Evolutionary conservation across 2,797 vertebrate species (phyloP).

Genomic region (Atherinosoma microstoma): DNA sequence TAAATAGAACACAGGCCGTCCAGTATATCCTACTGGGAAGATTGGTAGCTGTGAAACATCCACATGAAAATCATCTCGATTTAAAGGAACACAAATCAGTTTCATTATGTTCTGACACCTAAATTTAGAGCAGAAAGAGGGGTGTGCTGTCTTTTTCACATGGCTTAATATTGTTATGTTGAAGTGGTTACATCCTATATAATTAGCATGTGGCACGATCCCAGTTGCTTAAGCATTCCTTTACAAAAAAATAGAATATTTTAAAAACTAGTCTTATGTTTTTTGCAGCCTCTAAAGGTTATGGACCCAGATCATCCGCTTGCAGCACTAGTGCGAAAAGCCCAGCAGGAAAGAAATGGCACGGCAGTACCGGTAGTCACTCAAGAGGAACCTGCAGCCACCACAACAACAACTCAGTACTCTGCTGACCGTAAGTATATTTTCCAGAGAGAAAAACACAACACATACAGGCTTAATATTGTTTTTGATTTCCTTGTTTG

Average conservation of each 20-base stretch:
- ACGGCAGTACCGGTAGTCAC: slow-evolving; percentile 58
- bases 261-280: slow-evolving; percentile 9
- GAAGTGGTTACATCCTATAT: neutral
- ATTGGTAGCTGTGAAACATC: neutral
- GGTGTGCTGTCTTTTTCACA: too few relatives aligned
- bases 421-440: slow-evolving; percentile 91
- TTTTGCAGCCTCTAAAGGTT: slow-evolving; percentile 91
- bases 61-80: neutral
- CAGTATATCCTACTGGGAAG: neutral
- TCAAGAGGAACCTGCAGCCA: slow-evolving; percentile 56
- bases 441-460: neutral
- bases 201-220: neutral
- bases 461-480: neutral
- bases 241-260: neutral
- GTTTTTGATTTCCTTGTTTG: neutral
- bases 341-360: slow-evolving; percentile 87
- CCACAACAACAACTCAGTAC: slow-evolving; percentile 84
- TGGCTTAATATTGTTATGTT: too few relatives aligned
- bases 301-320: slow-evolving; percentile 97
- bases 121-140: too few relatives aligned
- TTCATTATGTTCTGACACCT: too few relatives aligned
- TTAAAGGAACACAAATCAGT: too few relatives aligned
- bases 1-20: neutral
- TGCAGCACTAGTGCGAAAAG: slow-evolving; percentile 92
- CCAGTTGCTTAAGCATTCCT: neutral